Evolutionary conservation across 1,140 invertebrate species (phyloP), one percentile per base, ranked within the genome.

Genomic region (Aphidius ervi): DNA sequence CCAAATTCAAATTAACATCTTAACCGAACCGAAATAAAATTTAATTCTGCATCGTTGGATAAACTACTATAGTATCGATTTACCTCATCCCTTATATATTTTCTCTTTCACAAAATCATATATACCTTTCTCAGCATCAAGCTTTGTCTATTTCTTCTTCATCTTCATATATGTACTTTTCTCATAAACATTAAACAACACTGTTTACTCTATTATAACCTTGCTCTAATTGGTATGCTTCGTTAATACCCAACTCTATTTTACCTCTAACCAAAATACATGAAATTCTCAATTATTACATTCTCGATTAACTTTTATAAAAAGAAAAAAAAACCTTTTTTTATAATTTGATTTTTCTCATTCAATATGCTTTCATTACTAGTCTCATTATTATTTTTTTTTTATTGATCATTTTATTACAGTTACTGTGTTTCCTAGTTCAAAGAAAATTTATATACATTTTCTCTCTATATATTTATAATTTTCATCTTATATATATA

Each of bases 1-100:
- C 42, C 57, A 39, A 6, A 52, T 49, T 54, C 40, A 58, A 58
- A 58, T 58, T 58, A 58, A 50, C 47, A 58, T 58, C 48, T 58
- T 45, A 58, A 58, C 57, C 46, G 48, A 50, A 50, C 47, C 40
- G 46, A 43, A 37, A 58, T 39, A 45, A 47, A 43, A 58, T 50
- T 58, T 58, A 58, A 58, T 50, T 58, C 41, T 42, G 20, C 48
- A 41, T 58, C 57, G 40, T 58, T 58, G 42, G 42, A 58, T 58
- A 50, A 50, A 50, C 57, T 48, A 52, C 6, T 3, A 31, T 31
- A 3, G 2, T 31, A 31, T 31, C 23, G 23, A 31, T 31, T 31
- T 31, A 31, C 4, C 23, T 31, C 23, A 31, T 31, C 23, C 23
- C 23, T 31, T 31, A 31, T 31, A 31, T 0, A 31, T 4, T 31